Conservation (phyloP, 2,113 vertebrate genomes). For the Morone saxatilis region DNA sequence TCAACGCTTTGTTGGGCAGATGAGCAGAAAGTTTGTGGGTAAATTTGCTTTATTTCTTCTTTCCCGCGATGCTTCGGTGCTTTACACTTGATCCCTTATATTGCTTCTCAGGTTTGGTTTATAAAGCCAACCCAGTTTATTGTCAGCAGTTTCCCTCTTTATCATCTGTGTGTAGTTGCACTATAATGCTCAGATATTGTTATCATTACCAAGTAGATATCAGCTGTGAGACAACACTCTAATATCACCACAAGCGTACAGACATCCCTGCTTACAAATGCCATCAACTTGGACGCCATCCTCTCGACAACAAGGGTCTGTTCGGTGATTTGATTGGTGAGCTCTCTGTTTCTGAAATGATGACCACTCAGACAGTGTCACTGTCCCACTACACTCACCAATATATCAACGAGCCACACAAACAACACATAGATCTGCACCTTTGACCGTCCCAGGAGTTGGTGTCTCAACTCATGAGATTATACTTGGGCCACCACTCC, state of each 20-base stretch:
- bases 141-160: slow-evolving; percentile 35
- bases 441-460: slow-evolving; percentile 46
- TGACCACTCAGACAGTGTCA: slow-evolving; percentile 48
- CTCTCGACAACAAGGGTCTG: slow-evolving; percentile 42
- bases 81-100: slow-evolving; percentile 58
- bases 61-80: slow-evolving; percentile 26
- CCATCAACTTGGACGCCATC: slow-evolving; percentile 18
- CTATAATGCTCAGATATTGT: slow-evolving; percentile 34
- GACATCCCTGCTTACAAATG: slow-evolving; percentile 48
- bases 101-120: slow-evolving; percentile 72
- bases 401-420: slow-evolving; percentile 57
- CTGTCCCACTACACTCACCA: slow-evolving; percentile 45
- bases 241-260: slow-evolving; percentile 52
- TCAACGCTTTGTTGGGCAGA: slow-evolving; percentile 35
- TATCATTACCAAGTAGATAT: slow-evolving; percentile 57
- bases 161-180: slow-evolving; percentile 32
- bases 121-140: slow-evolving; percentile 47
- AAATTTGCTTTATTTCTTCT: slow-evolving; percentile 34
- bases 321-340: slow-evolving; percentile 61
- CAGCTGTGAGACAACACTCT: slow-evolving; percentile 57
- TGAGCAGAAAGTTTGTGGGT: slow-evolving; percentile 44
- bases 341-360: slow-evolving; percentile 61
- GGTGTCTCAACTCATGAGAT: slow-evolving; percentile 55
- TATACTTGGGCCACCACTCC: slow-evolving; percentile 48
- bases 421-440: slow-evolving; percentile 67